phyloP scores from a whole-genome alignment of 2,888 invertebrate species.

The Rhamphomyia laevipes region DNA sequence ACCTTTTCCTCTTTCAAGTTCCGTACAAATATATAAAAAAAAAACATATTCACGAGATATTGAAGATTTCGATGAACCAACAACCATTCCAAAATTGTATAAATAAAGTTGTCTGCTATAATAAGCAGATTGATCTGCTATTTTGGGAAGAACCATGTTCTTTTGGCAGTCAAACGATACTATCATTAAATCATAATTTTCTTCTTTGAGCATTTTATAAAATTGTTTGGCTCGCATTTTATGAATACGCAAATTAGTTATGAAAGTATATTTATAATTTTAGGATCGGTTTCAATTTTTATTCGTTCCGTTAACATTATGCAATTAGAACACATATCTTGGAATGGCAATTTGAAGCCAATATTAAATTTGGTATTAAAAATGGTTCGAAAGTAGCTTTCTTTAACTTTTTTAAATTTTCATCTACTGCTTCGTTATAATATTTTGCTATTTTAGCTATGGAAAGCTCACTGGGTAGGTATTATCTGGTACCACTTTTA shows the following conservation, averaged over 20 bases:
- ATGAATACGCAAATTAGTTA: no score
- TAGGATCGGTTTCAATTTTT: no score
- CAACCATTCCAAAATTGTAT: slow-evolving; percentile 22
- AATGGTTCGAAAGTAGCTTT: slow-evolving; percentile 12
- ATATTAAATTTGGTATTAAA: slow-evolving; percentile 16
- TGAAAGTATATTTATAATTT: no score
- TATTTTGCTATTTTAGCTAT: slow-evolving; percentile 13
- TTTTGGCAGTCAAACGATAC: no score
- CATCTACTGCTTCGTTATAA: slow-evolving; percentile 2
- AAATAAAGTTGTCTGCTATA: no score
- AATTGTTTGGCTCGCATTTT: no score
- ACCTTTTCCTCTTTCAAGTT: slow-evolving; percentile 17
- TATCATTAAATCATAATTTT: no score
- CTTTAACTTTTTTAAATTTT: slow-evolving; percentile 8
- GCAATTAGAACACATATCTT: no score
- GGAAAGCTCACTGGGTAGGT: slow-evolving; percentile 13
- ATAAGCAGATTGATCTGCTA: no score
- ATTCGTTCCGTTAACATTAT: no score
- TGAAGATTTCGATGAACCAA: slow-evolving; percentile 14
- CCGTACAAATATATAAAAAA: not conserved
- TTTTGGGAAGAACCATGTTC: no score
- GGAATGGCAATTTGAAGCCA: slow-evolving; percentile 14
- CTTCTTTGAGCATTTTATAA: no score
- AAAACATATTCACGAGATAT: slow-evolving; percentile 10
- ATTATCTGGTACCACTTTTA: slow-evolving; percentile 7